Base-by-base conservation (phyloP, 2,113 vertebrate species). In the Stictonetta naevosa region DNA sequence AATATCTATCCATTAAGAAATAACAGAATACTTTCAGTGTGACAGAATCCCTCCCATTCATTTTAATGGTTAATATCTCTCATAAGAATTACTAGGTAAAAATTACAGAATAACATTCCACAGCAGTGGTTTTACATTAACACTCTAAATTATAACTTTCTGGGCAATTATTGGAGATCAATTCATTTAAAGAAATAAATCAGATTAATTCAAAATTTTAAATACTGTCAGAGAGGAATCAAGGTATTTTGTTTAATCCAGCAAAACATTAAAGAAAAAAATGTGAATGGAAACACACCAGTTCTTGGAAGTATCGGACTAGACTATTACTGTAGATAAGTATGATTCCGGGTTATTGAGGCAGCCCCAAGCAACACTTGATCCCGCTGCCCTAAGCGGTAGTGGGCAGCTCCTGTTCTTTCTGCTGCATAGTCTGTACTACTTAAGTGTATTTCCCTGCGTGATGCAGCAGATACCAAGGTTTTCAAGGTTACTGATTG, bases 31-130 rank as follows among this genome's bases (percentile, higher is more conserved):
- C 13, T 93, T 88, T 80, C 69, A 13, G 23, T 63, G 69, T 42
- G 28, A 59, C 62, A 95, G 64, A 90, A 72, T 68, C 15, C n/a
- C 50, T 83, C 59, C 69, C 60, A 25, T 42, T 20, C 40, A 18
- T 71, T 92, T 40, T 44, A 83, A 29, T 0, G 1, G 44, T 44
- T 44, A 1, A 1, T 3, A 40, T 20, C 22, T 11, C 53, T 44
- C 76, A 38, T 25, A 56, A 84, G 90, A 90, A 79, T 62, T n/a
- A 75, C 53, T 28, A 88, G 42, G 6, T 36, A 81, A 48, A 22
- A 42, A 55, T 68, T 84, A 63, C 82, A 60, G 60, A 66, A 26
- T 23, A 74, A 5, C 0, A 1, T 67, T 88, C 33, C 76, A 29
- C 42, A 71, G 15, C 19, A 55, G 2, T 7, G 26, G n/a, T 21